phyloP scores from a whole-genome alignment of 2,888 invertebrate genomes.

The Lysandra coridon region DNA sequence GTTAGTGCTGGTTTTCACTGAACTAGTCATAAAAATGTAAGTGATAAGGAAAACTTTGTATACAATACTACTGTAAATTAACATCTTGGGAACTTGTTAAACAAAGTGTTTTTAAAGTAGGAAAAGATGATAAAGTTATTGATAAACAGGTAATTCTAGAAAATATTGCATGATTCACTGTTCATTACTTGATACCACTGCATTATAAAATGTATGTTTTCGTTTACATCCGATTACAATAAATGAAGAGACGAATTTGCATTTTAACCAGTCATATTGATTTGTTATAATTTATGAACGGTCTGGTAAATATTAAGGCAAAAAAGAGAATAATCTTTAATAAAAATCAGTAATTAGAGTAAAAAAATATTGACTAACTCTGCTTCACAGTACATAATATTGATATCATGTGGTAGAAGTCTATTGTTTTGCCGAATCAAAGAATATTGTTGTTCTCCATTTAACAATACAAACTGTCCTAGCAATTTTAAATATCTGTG shows the following conservation, averaged over 20 bases:
- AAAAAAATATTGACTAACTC: not conserved
- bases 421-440: not conserved
- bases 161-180: constrained; percentile 1
- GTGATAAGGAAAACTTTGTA: not conserved
- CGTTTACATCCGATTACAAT: not conserved
- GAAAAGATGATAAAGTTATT: not conserved
- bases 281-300: not conserved
- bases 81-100: not conserved
- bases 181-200: not conserved
- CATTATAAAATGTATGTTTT: constrained; percentile 6
- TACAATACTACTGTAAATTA: not conserved
- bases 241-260: not conserved
- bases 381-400: not conserved
- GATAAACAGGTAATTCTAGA: constrained; percentile 9
- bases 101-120: not conserved
- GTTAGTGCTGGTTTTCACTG: not conserved
- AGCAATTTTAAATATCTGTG: not conserved
- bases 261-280: not conserved
- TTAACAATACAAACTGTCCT: not conserved
- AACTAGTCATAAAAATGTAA: not conserved
- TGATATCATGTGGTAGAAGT: not conserved
- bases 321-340: too few species aligned
- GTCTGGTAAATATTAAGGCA: not conserved
- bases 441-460: not conserved
- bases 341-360: not conserved